Percentiles rank a stretch among this genome's conserved stretches.
These are phyloP conservation scores for Aldabrachelys gigantea DNA, from an alignment of 2,113 vertebrate species.

Conservation along the genomic window DNA sequence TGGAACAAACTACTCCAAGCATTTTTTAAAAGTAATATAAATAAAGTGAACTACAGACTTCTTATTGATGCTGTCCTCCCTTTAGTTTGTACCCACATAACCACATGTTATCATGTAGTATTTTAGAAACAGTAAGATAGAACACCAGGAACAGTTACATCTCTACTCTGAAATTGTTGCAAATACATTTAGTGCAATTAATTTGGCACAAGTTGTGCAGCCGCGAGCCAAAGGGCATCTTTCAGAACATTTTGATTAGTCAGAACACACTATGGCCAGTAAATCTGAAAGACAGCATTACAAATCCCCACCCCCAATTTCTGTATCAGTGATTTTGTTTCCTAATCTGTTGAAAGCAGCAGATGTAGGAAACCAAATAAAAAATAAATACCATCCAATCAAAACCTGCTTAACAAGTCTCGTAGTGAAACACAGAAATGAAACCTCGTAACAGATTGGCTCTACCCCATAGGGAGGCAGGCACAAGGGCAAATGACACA, in stretches of 20 bases:
- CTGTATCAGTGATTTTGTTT: slow-evolving; percentile 42
- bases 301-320: slow-evolving; percentile 22
- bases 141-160: not conserved
- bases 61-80: not conserved
- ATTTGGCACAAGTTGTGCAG: not conserved
- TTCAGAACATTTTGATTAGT: rapidly evolving
- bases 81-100: not conserved
- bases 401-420: slow-evolving; percentile 14
- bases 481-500: slow-evolving; percentile 21
- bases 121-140: not conserved
- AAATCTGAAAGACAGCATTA: not conserved
- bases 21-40: not conserved
- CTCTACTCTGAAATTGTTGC: rapidly evolving
- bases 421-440: not conserved
- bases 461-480: slow-evolving; percentile 33
- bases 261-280: not conserved
- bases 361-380: slow-evolving; percentile 41
- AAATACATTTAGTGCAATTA: not conserved
- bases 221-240: not conserved
- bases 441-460: slow-evolving; percentile 44
- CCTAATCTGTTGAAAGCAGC: slow-evolving; percentile 53
- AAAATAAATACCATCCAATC: slow-evolving; percentile 63
- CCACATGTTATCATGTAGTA: not conserved
- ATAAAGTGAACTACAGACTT: not conserved
- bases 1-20: not conserved